Percentiles rank a stretch among this genome's conserved stretches.
Conservation (phyloP, 2,113 vertebrate genomes). For the Nannospalax galili region DNA sequence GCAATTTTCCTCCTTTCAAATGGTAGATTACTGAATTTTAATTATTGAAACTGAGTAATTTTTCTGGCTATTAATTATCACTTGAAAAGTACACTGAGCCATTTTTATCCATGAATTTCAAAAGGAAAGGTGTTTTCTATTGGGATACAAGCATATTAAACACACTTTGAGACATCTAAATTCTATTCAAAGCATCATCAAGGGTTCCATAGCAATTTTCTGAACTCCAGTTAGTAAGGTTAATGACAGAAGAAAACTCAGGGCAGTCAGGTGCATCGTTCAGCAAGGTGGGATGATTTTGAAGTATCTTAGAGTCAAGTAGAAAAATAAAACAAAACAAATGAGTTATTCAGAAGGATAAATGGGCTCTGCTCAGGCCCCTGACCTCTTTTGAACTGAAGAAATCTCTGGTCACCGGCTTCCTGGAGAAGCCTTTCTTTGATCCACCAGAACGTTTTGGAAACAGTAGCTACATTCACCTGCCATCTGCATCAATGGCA, state of each 20-base stretch:
- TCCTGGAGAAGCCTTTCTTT: slow-evolving; percentile 30
- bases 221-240: not conserved
- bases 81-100: not conserved
- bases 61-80: not conserved
- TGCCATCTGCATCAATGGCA: slow-evolving; percentile 9
- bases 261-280: not conserved
- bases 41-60: not conserved
- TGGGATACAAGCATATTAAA: not conserved
- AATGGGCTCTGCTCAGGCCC: not conserved
- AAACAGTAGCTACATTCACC: not conserved
- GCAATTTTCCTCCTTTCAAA: slow-evolving; percentile 40
- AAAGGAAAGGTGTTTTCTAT: slow-evolving; percentile 25
- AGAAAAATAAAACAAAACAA: not conserved
- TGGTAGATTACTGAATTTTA: not conserved
- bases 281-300: not conserved
- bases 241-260: not conserved
- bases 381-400: slow-evolving; percentile 13
- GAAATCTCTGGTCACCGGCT: slow-evolving; percentile 52
- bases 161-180: not conserved
- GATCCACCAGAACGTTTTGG: slow-evolving; percentile 60
- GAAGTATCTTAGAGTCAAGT: not conserved
- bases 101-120: not conserved
- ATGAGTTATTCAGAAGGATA: slow-evolving; percentile 29
- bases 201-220: not conserved
- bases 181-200: not conserved